A percentile compares a stretch with the other conserved stretches of the same genome.
These are phyloP conservation scores for Ptychadena robeensis DNA, from an alignment of 2,797 vertebrate genomes.

Conservation along the genomic window DNA sequence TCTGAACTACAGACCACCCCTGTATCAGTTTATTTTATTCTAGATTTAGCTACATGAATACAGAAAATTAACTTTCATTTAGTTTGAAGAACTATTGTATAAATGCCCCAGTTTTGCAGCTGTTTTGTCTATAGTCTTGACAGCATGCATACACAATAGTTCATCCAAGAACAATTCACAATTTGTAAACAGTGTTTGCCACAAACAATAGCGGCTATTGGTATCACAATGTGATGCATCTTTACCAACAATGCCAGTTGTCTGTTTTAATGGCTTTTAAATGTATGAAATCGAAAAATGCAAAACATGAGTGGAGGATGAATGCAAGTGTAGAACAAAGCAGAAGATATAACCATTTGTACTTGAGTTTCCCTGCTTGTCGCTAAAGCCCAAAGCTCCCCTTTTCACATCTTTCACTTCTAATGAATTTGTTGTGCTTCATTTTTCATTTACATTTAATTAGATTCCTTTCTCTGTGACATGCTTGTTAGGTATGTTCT, in stretches of 20 bases:
- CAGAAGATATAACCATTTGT: background rate
- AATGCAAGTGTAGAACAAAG: background rate
- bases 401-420: background rate
- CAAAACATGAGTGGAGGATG: background rate
- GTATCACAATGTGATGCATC: background rate
- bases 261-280: background rate
- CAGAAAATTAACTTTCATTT: background rate
- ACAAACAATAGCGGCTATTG: constrained; percentile 10
- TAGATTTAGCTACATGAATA: background rate
- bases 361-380: background rate
- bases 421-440: background rate
- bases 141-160: background rate
- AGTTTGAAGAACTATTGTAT: background rate
- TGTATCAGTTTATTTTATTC: background rate
- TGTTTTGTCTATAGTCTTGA: background rate
- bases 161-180: background rate
- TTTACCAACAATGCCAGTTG: constrained; percentile 17
- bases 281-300: background rate
- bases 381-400: background rate
- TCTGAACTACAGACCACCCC: too few species aligned
- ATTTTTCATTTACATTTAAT: background rate
- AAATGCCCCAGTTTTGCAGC: background rate
- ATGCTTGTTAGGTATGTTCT: background rate
- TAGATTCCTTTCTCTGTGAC: background rate
- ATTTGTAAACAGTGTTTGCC: background rate